Evolutionary conservation across 2,888 invertebrate genomes (phyloP), one percentile per base, ranked within the genome.

Genomic region (Drosophila colorata): DNA sequence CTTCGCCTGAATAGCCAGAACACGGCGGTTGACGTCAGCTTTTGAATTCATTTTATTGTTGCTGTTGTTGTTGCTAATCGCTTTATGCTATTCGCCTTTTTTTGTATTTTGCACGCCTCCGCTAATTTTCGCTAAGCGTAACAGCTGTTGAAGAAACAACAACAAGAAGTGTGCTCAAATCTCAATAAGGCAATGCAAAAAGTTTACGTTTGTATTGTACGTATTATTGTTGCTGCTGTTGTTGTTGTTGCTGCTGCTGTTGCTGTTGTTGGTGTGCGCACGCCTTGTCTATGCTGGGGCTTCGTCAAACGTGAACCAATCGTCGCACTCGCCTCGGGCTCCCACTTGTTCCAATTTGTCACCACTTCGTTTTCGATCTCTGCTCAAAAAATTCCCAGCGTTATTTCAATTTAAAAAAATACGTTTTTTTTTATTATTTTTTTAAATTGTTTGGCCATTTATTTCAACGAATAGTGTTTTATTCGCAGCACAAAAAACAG

Each of bases 1-100:
- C 94, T 97, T 97, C 90, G 97, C 97, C 94, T 97, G 97, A 91
- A 97, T 97, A 92, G 97, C 96, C 93, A 97, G 94, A 93, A 97
- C 97, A 93, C 97, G 95, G 93, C 97, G 95, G 94, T 97, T 97
- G 93, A 96, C 96, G 94, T 97, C 97, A 93, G 96, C 96, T 95
- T 96, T 97, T 93, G 96, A 95, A 94, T 96, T 96, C 97, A 96
- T 97, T 52, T 70, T 80, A 49, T 69, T 66, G 58, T 70, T 75
- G 58, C 57, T 72, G 48, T 55, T 75, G 58, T 57, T 43, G 60
- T 59, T 47, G 56, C 49, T 57, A 53, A 38, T 57, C 51, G 52
- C 48, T 25, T 61, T 59, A 64, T 59, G 43, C 18, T 60, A 38
- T 18, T 43, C 48, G 47, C 33, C 33, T 47, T 58, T 37, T 51